Percentiles rank a stretch among this genome's conserved stretches.
These are phyloP conservation scores for Latrodectus geometricus DNA, from an alignment of 1,140 invertebrate species.

Conservation along the genomic window DNA sequence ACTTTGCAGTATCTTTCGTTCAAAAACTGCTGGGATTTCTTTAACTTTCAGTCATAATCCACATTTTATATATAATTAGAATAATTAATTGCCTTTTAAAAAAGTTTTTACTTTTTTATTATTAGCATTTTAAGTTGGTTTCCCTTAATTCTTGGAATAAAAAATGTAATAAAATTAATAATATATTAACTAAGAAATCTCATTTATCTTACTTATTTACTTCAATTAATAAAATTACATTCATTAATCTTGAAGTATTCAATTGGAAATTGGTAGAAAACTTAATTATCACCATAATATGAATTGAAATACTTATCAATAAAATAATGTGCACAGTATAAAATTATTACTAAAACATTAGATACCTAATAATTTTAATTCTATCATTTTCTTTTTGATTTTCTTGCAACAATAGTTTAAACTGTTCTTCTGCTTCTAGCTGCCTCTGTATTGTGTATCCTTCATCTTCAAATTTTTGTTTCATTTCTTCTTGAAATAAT, in stretches of 20 bases:
- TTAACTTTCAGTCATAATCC: too few species aligned
- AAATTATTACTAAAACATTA: neutral
- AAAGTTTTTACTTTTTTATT: too few species aligned
- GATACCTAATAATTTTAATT: conserved; percentile 70
- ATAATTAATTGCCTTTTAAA: too few species aligned
- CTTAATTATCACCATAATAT: too few species aligned
- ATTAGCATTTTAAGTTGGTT: too few species aligned
- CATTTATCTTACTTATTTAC: too few species aligned
- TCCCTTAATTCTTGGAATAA: too few species aligned
- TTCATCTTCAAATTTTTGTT: conserved; percentile 66
- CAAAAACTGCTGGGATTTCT: too few species aligned
- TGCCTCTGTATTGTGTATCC: conserved; percentile 71
- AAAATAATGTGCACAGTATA: neutral
- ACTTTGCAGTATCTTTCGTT: too few species aligned
- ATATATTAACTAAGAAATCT: too few species aligned
- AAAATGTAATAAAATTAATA: too few species aligned
- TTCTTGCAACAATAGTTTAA: conserved; percentile 73
- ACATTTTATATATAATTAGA: too few species aligned
- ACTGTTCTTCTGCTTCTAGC: conserved; percentile 77
- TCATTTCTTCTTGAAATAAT: conserved; percentile 66
- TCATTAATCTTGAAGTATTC: neutral
- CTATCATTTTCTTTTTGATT: conserved; percentile 82
- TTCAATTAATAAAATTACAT: neutral
- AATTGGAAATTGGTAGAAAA: neutral
- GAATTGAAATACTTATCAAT: neutral